Evolutionary conservation across 2,113 vertebrate species (phyloP), one percentile per base, ranked within the genome.

Genomic region (Catharus fuscescens): DNA sequence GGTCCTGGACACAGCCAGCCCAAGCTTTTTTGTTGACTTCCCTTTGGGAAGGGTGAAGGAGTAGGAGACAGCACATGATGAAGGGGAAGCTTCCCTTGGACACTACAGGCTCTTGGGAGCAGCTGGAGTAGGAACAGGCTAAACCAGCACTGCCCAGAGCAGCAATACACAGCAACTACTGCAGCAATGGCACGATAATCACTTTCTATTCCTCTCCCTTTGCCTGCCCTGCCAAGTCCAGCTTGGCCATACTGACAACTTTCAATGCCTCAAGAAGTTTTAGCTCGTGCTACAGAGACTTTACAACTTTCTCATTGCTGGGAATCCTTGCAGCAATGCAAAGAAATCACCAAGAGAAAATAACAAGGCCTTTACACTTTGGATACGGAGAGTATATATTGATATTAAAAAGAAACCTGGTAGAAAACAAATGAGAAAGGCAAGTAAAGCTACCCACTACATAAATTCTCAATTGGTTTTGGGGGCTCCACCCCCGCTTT

Each of bases 141-240:
- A 65, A 69, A 29, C 3, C 12, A 76, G 19, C 31, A 8, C 44
- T 8, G 44, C 8, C 29, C 52, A 71, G 47, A 92, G 14, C 23
- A 62, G 18, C 23, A 38, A 19, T 3, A 31, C n/a, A 61, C 25
- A 60, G 29, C 21, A 18, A 31, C 19, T 66, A 12, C 24, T 12
- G n/a, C 6, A n/a, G 28, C 32, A 45, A 31, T 1, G 7, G 26
- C 59, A 64, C 1, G 0, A 9, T 8, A 26, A 34, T 5, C 8
- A 2, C 34, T 47, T 59, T 45, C 10, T 62, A 59, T 31, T 14
- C 40, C 23, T 40, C 47, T 91, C 9, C 6, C 15, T 86, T 73
- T 31, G 8, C 23, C 65, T 57, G n/a, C 28, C 16, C 57, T 69
- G 59, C 12, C 18, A 72, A 66, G 17, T 14, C 18, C 24, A 11